These are phyloP conservation scores for Martes martes DNA, from an alignment of 2,113 vertebrate genomes.

Conservation along the genomic window DNA sequence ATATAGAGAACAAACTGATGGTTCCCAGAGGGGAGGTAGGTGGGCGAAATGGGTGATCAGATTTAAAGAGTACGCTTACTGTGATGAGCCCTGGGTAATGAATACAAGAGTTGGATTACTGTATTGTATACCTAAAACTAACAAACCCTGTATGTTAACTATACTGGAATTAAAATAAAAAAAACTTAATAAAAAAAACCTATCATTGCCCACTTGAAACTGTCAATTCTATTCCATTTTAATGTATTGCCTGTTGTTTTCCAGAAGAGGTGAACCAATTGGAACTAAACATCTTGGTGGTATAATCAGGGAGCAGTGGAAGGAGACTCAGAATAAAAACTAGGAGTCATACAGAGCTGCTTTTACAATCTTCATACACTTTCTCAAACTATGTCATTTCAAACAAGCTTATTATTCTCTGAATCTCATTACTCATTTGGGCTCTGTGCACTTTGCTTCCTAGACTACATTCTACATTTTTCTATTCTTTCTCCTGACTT, in stretches of 20 bases:
- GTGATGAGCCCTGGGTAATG: not conserved
- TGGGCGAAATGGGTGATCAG: not conserved
- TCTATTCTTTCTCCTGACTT: not conserved
- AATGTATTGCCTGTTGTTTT: not conserved
- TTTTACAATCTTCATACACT: not conserved
- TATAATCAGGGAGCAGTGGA: not conserved
- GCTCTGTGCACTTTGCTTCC: not conserved
- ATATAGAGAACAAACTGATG: not conserved
- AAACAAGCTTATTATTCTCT: not conserved
- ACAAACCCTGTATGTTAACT: not conserved
- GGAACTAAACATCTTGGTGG: not conserved
- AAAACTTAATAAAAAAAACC: not conserved
- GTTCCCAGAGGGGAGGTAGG: not conserved
- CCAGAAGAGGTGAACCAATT: not conserved
- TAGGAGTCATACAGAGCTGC: not conserved
- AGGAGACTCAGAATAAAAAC: not conserved
- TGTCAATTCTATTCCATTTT: not conserved
- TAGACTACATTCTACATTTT: not conserved
- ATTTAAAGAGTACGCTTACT: not conserved
- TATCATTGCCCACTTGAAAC: not conserved
- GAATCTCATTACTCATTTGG: not conserved
- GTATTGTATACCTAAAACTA: not conserved
- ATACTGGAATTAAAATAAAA: not conserved
- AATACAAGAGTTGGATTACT: not conserved
- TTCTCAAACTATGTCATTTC: not conserved